Conservation (phyloP, 37 sponge, comb jelly and placozoan species). For the Halichondria panicea region DNA sequence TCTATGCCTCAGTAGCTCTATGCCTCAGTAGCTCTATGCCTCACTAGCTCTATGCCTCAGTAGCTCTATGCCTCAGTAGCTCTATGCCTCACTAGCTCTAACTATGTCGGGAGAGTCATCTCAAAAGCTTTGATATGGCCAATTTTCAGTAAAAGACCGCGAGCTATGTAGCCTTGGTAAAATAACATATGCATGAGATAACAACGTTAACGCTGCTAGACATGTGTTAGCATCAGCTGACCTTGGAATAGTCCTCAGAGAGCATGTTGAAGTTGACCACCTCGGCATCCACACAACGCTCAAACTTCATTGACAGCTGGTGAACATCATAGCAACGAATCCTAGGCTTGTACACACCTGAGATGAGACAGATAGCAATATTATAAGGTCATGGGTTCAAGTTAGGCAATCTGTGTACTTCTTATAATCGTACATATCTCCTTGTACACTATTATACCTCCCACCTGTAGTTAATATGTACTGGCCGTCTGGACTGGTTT, state of each 20-base stretch:
- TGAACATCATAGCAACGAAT: constrained; percentile 92
- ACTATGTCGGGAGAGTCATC: too few species aligned
- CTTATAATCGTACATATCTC: too few species aligned
- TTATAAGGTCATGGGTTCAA: background rate
- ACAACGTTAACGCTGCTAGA: background rate
- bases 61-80: too few species aligned
- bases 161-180: too few species aligned
- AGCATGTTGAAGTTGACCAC: constrained; percentile 79
- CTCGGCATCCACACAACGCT: constrained; percentile 90
- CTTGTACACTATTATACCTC: background rate
- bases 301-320: constrained; percentile 97
- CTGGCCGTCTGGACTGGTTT: constrained; percentile 73
- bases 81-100: too few species aligned
- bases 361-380: background rate
- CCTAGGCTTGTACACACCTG: constrained; percentile 86
- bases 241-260: constrained; percentile 96
- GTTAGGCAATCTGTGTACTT: too few species aligned
- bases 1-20: too few species aligned
- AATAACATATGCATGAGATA: too few species aligned
- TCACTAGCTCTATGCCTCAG: too few species aligned
- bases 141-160: background rate
- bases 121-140: background rate
- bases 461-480: constrained; percentile 84
- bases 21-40: too few species aligned
- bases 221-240: constrained; percentile 16